These are phyloP conservation scores for Prietella phreatophila DNA, from an alignment of 2,113 vertebrate species.

Conservation along the genomic window DNA sequence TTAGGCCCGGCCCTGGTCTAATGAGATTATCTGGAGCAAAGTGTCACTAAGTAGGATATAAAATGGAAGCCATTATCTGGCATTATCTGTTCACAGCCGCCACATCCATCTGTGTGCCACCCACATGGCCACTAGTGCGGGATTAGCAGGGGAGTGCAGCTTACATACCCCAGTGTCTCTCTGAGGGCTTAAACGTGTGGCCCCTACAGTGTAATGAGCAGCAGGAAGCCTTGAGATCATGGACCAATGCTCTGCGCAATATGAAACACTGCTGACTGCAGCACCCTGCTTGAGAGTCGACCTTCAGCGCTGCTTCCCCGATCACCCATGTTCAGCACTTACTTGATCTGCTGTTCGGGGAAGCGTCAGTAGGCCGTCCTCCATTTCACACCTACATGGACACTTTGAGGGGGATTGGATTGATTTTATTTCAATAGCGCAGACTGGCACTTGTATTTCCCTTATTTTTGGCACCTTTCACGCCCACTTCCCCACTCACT, in stretches of 20 bases:
- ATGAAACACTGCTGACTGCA: background rate
- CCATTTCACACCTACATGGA: constrained; percentile 29
- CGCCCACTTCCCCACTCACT: background rate
- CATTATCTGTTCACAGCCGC: constrained; percentile 74
- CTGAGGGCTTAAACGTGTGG: constrained; percentile 31
- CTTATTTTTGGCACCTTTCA: constrained; percentile 24
- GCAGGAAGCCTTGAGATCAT: constrained; percentile 17
- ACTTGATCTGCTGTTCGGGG: background rate
- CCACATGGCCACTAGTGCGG: constrained; percentile 73
- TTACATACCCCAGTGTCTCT: constrained; percentile 73
- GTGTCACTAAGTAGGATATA: constrained; percentile 83
- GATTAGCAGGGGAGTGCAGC: constrained; percentile 75
- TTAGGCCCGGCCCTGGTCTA: constrained; percentile 69
- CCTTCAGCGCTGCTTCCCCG: background rate
- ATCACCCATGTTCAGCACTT: background rate
- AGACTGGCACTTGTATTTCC: constrained; percentile 9
- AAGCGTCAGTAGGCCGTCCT: background rate
- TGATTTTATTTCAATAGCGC: background rate
- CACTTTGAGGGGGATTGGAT: constrained; percentile 12
- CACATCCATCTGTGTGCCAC: constrained; percentile 76
- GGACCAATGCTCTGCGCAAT: background rate
- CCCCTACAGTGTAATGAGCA: constrained; percentile 21
- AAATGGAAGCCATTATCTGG: constrained; percentile 83
- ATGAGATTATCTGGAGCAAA: constrained; percentile 80
- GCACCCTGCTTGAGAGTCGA: background rate